Base-by-base conservation (phyloP, 2,888 invertebrate genomes). In the Oxycera nigricornis region DNA sequence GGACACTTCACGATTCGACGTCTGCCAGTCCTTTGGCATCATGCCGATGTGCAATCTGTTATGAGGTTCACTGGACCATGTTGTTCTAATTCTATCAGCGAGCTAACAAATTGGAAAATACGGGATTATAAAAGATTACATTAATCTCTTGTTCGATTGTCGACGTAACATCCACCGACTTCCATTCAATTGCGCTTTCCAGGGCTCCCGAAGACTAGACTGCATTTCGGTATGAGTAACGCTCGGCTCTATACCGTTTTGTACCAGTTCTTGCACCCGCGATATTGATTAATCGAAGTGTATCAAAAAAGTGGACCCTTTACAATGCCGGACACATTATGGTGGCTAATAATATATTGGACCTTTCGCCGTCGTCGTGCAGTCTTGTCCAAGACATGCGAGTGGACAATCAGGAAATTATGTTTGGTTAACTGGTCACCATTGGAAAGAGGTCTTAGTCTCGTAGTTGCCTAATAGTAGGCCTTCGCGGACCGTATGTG, bases 401-500 rank as follows among this genome's bases (percentile, higher is more conserved):
- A 59, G 55, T 61, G 70, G 59, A 74, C 74, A 73, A 75, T 75
- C 75, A 75, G 75, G 75, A 75, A 75, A 75, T 73, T 75, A 35
- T 73, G 73, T 73, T 75, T 75, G 73, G 68, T 75, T 68, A 73
- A 73, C 67, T 73, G 75, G 30, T 50, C 50, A 75, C 73, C 41
- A 57, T 67, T 59, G 14, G 30, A 59, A 67, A 62, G 20, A 67
- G 67, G 14, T 14, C n/a, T 46, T 14, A n/a, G 55, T 67, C 50
- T 50, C n/a, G 20, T 22, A 17, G 41, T 73, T 75, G 68, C 75
- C 61, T 67, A 75, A 75, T 68, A 67, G 61, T 46, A 7, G 11
- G 20, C n/a, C 31, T 70, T 28, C 20, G 17, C 52, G 20, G 67
- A 17, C n/a, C 50, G 67, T 20, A 46, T 46, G 6, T 46, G 41